phyloP scores from a whole-genome alignment of 1,140 invertebrate species.

The Leptopilina boulardi region DNA sequence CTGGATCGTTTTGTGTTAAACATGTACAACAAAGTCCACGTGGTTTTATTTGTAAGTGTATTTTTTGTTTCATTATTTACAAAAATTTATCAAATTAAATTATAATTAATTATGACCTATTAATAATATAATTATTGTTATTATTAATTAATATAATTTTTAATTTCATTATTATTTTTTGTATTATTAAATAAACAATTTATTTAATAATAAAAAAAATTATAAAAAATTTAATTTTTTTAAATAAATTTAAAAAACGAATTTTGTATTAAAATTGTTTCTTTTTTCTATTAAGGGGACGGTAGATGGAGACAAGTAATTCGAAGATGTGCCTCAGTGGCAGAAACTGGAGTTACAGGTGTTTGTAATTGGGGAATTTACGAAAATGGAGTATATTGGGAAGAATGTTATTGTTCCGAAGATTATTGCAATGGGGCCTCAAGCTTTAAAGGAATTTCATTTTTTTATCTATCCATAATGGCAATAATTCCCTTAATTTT shows the following conservation, averaged over 20 bases:
- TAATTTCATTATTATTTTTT: too few relatives aligned
- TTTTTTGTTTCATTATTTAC: background rate
- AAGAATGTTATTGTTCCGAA: conserved; percentile 94
- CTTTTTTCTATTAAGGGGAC: conserved; percentile 84
- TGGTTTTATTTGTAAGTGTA: conserved; percentile 91
- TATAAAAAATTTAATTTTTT: background rate
- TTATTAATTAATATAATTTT: too few relatives aligned
- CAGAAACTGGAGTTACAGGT: conserved; percentile 92
- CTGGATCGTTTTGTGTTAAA: conserved; percentile 96
- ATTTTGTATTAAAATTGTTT: conserved; percentile 40
- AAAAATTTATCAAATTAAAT: too few relatives aligned
- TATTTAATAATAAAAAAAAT: background rate
- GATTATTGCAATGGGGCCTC: conserved; percentile 86
- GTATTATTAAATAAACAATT: too few relatives aligned
- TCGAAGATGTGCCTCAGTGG: conserved; percentile 90
- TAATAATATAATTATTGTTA: too few relatives aligned
- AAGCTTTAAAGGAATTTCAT: conserved; percentile 32
- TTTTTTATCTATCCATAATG: background rate
- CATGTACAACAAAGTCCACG: conserved; percentile 90
- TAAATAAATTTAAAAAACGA: background rate
- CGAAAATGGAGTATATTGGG: conserved; percentile 95
- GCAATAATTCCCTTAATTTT: conserved; percentile 15
- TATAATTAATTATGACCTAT: too few relatives aligned
- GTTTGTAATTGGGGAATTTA: conserved; percentile 96
- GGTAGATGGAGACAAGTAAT: conserved; percentile 95